Base-by-base conservation (phyloP, 2,113 vertebrate genomes). In the Tachysurus fulvidraco region DNA sequence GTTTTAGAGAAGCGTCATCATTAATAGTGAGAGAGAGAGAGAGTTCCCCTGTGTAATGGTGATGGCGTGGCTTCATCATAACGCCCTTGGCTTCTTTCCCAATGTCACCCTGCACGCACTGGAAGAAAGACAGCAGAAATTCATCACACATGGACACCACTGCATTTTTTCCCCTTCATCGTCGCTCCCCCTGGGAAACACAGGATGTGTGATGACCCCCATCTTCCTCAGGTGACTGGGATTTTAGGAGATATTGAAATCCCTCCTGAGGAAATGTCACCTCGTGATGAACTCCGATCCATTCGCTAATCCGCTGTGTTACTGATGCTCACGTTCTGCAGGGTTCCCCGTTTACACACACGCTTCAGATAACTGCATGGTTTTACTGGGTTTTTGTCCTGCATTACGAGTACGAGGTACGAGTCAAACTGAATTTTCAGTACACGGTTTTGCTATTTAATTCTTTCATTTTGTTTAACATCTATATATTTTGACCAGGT, bases 1-100 rank as follows among this genome's bases (percentile, higher is more conserved):
- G n/a, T 57, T 62, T 81, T 83, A 67, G 60, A 30, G 52, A 44
- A 50, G 28, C 71, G 86, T 87, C 85, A 86, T 86, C 86, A 87
- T 87, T 87, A 87, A 87, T 59, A 54, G 54, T 46, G 86, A 23
- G 73, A 84, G 71, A 82, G 83, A 84, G 86, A 23, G 80, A 84
- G 71, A 50, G 96, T 96, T 94, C 94, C 92, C 90, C 89, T 94
- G 93, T 93, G 93, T 81, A 80, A 92, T 90, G 82, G 87, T 91
- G 91, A 92, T 92, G 94, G 94, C 94, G 95, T 91, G 86, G 95
- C 92, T 96, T 96, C 91, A 96, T 97, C 96, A 96, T 95, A 94
- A 93, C 80, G 94, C 92, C 96, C 96, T 97, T 97, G 92, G 89
- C 76, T 90, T 91, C 89, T 93, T 90, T 88, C 89, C 87, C 94